Evolutionary conservation across 1,140 invertebrate species (phyloP).

Genomic region (Eupeodes corollae): DNA sequence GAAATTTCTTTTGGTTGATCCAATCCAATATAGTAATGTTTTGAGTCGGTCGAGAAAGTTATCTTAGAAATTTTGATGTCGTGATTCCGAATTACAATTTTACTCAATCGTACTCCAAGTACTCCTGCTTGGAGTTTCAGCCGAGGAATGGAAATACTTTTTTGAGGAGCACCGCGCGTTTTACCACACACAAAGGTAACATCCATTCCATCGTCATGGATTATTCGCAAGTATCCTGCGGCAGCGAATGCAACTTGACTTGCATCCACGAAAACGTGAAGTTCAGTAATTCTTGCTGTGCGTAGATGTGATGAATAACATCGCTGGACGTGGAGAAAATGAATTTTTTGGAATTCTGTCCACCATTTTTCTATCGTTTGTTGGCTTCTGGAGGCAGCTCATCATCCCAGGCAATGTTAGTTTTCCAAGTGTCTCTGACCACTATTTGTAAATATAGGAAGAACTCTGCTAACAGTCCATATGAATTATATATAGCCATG

Average conservation of each 20-base stretch:
- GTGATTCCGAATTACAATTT: not conserved
- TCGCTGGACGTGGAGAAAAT: not conserved
- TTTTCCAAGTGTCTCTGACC: slow-evolving; percentile 32
- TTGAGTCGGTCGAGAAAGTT: slow-evolving; percentile 30
- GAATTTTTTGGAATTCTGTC: slow-evolving; percentile 4
- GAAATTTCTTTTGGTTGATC: slow-evolving; percentile 12
- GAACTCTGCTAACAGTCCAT: slow-evolving; percentile 31
- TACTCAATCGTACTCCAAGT: slow-evolving; percentile 10
- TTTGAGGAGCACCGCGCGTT: slow-evolving; percentile 17
- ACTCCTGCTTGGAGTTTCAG: slow-evolving; percentile 22
- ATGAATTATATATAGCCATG: slow-evolving; percentile 31
- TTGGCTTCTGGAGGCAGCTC: slow-evolving; percentile 6
- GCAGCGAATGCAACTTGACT: slow-evolving; percentile 21
- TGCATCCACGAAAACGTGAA: slow-evolving; percentile 21
- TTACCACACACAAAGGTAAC: slow-evolving; percentile 13
- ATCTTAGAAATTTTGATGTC: slow-evolving; percentile 3
- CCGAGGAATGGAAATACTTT: slow-evolving; percentile 14
- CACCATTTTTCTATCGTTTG: slow-evolving; percentile 9
- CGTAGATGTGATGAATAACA: not conserved
- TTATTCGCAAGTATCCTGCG: slow-evolving; percentile 13
- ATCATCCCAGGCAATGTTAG: slow-evolving; percentile 29
- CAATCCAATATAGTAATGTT: slow-evolving; percentile 25
- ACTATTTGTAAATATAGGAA: slow-evolving; percentile 31
- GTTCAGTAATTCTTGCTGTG: slow-evolving; percentile 1
- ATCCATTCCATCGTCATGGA: not conserved